Evolutionary conservation across 1,140 invertebrate genomes (phyloP), one percentile per base, ranked within the genome.

Genomic region (Amyelois transitella): DNA sequence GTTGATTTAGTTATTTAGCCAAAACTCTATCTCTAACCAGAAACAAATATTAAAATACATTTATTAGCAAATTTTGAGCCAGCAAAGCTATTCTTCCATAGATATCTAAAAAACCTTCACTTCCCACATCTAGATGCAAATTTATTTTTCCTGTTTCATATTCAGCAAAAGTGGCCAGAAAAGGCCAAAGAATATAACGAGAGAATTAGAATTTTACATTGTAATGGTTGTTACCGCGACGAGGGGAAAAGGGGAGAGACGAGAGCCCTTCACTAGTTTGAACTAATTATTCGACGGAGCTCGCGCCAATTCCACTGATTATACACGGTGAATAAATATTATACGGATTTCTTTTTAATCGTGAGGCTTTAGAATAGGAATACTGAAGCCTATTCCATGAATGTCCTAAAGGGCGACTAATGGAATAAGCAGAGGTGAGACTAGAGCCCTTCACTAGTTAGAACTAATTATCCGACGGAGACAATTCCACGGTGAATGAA

Each of bases 171-270:
- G 62, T 65, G 55, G 38, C 52, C 45, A 43, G 19, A 48, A 48
- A 58, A 63, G 67, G 58, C 57, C 52, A 44, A 51, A 57, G 58
- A 53, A 63, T 60, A 64, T 72, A 71, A 75, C 69, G 62, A 68
- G 64, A 54, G 72, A 72, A 72, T 75, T 75, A 72, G 68, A 75
- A 70, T 72, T 75, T 70, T 70, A 72, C 69, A 75, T 72, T 72
- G 72, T 75, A 72, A 75, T 66, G 58, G 64, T 55, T 62, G 64
- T 43, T 58, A 50, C 56, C 19, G 20, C 10, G 18, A 22, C 25
- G 54, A 32, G 55, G 43, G 52, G 50, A 61, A 65, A 62, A 63
- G 63, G 50, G 22, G 20, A 18, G 25, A 52, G 47, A 2, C 12
- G 47, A 17, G 20, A 22, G 47, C 43, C 43, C 19, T 18, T 44